phyloP scores from a whole-genome alignment of 2,113 vertebrate species.

The Pitta sordida region DNA sequence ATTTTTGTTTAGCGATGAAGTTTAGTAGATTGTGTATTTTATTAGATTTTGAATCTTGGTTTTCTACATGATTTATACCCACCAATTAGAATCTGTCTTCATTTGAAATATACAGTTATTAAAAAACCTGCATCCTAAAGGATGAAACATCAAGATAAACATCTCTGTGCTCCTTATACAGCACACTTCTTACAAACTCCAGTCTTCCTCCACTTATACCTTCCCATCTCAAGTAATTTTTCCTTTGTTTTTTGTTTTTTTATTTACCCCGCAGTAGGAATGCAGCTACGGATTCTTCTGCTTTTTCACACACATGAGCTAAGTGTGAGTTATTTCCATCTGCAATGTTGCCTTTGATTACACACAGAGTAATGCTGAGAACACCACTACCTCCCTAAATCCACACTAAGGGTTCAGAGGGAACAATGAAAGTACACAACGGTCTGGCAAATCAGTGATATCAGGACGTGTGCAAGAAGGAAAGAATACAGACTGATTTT shows the following conservation, averaged over 20 bases:
- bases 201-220: neutral
- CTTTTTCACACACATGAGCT: conserved; percentile 13
- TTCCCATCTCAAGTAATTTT: neutral
- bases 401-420: neutral
- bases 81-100: neutral
- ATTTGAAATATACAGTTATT: neutral
- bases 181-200: neutral
- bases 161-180: neutral
- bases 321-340: conserved; percentile 24
- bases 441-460: neutral
- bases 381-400: neutral
- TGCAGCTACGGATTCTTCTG: neutral
- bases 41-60: neutral
- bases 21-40: neutral
- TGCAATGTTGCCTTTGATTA: neutral
- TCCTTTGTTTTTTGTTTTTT: neutral
- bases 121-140: neutral
- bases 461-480: neutral
- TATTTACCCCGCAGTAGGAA: neutral
- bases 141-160: neutral
- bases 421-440: neutral
- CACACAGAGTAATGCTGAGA: neutral
- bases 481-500: neutral
- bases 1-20: neutral
- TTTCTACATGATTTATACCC: neutral